Base-by-base conservation (phyloP, 2,888 invertebrate genomes). In the Drosophila borealis region DNA sequence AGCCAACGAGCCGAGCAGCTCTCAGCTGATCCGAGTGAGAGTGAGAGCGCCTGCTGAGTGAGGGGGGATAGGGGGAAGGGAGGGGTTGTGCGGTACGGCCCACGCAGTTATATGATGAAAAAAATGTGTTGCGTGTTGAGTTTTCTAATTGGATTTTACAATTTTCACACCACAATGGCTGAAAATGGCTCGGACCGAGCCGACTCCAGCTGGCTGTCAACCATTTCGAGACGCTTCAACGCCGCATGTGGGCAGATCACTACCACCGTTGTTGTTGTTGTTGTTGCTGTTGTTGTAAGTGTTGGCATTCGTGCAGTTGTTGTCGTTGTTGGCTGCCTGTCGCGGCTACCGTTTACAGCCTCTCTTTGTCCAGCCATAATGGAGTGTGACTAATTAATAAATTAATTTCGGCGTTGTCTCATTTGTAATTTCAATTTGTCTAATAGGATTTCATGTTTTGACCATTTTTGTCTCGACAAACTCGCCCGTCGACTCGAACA, bases 381-480 rank as follows among this genome's bases (percentile, higher is more conserved):
- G 80, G 86, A 85, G 85, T 85, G 88, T 88, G 85, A 85, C 88
- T 88, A 85, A 85, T 85, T 85, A 85, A 85, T 85, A 85, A 85
- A 88, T 85, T 88, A 88, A 85, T 85, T 81, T 88, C 79, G 83
- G 69, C 70, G 86, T 78, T 88, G 86, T 81, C 84, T 86, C 84
- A 86, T 88, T 86, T 88, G 86, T 86, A 86, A 86, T 86, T 86
- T 86, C 84, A 88, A 86, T 88, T 86, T 88, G 86, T 88, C 86
- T 86, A 88, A 86, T 85, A 86, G 86, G 88, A 88, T 88, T 86
- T 88, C 84, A 88, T 86, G 88, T 88, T 88, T 85, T 85, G 88
- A 85, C 85, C 85, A 85, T 85, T 81, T 88, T 81, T 45, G 83
- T 75, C 72, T 64, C 75, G 78, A 75, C 78, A 74, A 78, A 68